A percentile compares a stretch with the other conserved stretches of the same genome.
These are phyloP conservation scores for Conger conger DNA, from an alignment of 2,113 vertebrate species.

Conservation along the genomic window DNA sequence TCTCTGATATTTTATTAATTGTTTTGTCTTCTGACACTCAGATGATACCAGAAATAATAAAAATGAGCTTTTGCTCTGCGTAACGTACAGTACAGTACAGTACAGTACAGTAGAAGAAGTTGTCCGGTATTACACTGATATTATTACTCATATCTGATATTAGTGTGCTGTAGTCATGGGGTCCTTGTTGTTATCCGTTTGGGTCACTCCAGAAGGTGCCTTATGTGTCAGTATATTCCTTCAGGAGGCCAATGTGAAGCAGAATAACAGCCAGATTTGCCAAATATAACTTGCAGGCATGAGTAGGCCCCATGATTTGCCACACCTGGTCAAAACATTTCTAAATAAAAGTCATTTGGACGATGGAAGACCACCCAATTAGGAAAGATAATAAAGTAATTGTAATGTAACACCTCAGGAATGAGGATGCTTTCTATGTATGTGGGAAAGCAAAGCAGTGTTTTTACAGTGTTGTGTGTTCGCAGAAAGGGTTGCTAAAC, in stretches of 20 bases:
- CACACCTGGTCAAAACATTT: background rate
- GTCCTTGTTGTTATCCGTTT: background rate
- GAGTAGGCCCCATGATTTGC: background rate
- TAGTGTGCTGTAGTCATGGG: background rate
- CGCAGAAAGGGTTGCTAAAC: background rate
- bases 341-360: background rate
- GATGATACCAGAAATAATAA: background rate
- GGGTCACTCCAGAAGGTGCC: background rate
- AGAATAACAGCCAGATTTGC: background rate
- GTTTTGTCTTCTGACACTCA: background rate
- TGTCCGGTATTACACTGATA: background rate
- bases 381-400: background rate
- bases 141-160: too few species aligned
- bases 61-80: background rate
- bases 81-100: background rate
- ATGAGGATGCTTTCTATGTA: slow-evolving; percentile 12
- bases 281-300: background rate
- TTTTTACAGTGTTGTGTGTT: slow-evolving; percentile 6
- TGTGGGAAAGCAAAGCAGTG: background rate
- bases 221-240: background rate
- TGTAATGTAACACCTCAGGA: slow-evolving; percentile 15
- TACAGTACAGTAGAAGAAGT: background rate
- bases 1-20: background rate
- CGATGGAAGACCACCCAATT: background rate
- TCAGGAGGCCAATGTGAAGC: background rate